A percentile compares a stretch with the other conserved stretches of the same genome.
phyloP scores from a whole-genome alignment of 2,888 invertebrate species.

The Ectemnius lituratus region DNA sequence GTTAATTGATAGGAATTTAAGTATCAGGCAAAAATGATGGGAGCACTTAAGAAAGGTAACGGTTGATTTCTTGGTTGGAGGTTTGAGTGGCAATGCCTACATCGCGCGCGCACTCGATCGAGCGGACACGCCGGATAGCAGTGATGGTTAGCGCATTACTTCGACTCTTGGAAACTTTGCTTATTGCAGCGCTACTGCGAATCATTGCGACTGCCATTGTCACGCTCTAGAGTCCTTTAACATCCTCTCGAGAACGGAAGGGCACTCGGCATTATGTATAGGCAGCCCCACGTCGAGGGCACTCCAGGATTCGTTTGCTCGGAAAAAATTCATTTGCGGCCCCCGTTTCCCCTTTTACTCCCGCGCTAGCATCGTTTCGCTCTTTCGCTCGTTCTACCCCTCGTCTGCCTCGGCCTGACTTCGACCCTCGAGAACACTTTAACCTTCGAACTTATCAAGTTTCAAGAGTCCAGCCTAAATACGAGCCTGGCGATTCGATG shows the following conservation, averaged over 20 bases:
- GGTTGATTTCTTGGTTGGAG: no score
- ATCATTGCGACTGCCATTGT: constrained; percentile 66
- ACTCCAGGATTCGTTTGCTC: constrained; percentile 70
- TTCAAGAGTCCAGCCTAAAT: constrained; percentile 44
- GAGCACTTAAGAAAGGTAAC: no score
- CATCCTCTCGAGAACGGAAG: constrained; percentile 61
- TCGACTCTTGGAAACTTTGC: constrained; percentile 36
- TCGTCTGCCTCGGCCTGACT: constrained; percentile 30
- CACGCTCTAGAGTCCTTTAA: constrained; percentile 66
- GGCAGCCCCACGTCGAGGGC: constrained; percentile 64
- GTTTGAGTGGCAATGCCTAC: no score
- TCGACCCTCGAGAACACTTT: constrained; percentile 50
- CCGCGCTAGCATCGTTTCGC: constrained; percentile 6
- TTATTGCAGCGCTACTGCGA: constrained; percentile 52
- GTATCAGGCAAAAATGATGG: no score
- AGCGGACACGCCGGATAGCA: constrained; percentile 26
- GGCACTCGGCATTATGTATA: constrained; percentile 68
- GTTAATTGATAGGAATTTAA: no score
- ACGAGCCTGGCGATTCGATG: constrained; percentile 36
- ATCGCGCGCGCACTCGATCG: not conserved
- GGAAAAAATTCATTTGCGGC: constrained; percentile 72
- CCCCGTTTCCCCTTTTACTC: constrained; percentile 30
- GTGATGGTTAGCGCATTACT: constrained; percentile 33
- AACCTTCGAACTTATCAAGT: constrained; percentile 56
- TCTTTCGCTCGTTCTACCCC: constrained; percentile 3